Conservation (phyloP, 2,888 invertebrate species). For the Bugula neritina region DNA sequence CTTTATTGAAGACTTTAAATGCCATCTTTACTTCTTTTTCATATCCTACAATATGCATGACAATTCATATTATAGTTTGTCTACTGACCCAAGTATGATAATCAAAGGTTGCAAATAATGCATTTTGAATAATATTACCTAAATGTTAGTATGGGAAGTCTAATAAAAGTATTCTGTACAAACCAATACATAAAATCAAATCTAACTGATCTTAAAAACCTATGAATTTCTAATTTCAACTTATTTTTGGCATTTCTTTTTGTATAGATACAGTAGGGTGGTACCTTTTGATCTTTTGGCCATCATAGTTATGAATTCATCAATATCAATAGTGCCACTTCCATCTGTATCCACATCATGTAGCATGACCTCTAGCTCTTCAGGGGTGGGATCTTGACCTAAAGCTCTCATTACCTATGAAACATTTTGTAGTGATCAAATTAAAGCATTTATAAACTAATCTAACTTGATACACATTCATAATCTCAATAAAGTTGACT, state of each 20-base stretch:
- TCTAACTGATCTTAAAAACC: no score
- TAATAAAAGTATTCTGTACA: no score
- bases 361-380: conserved; percentile 41
- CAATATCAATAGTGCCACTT: conserved; percentile 46
- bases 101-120: neutral
- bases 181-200: no score
- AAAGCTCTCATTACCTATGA: conserved; percentile 41
- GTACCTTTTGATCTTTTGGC: conserved; percentile 34
- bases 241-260: no score
- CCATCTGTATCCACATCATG: conserved; percentile 42
- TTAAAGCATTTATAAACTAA: no score
- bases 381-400: conserved; percentile 41
- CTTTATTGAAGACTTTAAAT: conserved; percentile 44
- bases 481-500: no score
- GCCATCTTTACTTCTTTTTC: conserved; percentile 44
- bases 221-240: no score
- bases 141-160: no score
- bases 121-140: no score
- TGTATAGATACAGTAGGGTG: no score
- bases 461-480: no score
- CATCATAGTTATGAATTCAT: conserved; percentile 46
- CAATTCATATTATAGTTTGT: neutral
- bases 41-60: conserved; percentile 40
- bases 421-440: no score
- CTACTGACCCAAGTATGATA: neutral